phyloP scores from a whole-genome alignment of 2,888 invertebrate genomes.

The Troides oblongomaculatus region DNA sequence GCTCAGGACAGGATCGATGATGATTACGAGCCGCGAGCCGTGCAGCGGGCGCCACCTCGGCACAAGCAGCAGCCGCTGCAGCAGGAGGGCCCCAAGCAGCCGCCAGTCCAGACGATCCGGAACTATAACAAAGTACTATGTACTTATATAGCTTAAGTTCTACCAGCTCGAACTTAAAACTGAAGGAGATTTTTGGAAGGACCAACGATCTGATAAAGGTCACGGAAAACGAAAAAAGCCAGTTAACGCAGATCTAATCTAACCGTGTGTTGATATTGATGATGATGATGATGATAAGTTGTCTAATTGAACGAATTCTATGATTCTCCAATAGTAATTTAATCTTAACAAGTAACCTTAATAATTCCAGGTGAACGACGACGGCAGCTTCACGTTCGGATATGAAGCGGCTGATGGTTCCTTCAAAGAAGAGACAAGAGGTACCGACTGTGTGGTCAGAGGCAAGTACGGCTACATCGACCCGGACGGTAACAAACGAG shows the following conservation, averaged over 20 bases:
- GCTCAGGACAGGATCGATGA: slow-evolving; percentile 65
- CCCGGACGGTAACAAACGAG: slow-evolving; percentile 91
- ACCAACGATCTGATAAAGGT: too few relatives aligned
- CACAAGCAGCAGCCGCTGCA: slow-evolving; percentile 44
- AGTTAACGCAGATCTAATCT: too few relatives aligned
- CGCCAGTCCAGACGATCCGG: slow-evolving; percentile 89
- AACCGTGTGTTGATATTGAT: too few relatives aligned
- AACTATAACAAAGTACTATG: slow-evolving; percentile 86
- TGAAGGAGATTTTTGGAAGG: too few relatives aligned
- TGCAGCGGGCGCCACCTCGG: slow-evolving; percentile 44
- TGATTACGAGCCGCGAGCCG: slow-evolving; percentile 60
- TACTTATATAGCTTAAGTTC: neutral
- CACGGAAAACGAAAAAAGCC: too few relatives aligned
- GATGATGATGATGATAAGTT: too few relatives aligned
- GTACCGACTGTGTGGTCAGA: slow-evolving; percentile 91
- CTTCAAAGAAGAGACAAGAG: slow-evolving; percentile 92
- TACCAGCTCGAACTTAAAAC: too few relatives aligned
- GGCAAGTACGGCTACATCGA: slow-evolving; percentile 94
- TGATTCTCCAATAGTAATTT: too few relatives aligned
- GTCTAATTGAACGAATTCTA: too few relatives aligned
- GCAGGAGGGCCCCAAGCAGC: slow-evolving; percentile 81
- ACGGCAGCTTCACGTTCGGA: slow-evolving; percentile 91
- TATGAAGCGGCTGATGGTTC: slow-evolving; percentile 92
- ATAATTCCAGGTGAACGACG: slow-evolving; percentile 83
- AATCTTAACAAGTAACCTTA: too few relatives aligned